These are phyloP conservation scores for Heliconius nattereri DNA, from an alignment of 1,140 invertebrate species.

Conservation along the genomic window DNA sequence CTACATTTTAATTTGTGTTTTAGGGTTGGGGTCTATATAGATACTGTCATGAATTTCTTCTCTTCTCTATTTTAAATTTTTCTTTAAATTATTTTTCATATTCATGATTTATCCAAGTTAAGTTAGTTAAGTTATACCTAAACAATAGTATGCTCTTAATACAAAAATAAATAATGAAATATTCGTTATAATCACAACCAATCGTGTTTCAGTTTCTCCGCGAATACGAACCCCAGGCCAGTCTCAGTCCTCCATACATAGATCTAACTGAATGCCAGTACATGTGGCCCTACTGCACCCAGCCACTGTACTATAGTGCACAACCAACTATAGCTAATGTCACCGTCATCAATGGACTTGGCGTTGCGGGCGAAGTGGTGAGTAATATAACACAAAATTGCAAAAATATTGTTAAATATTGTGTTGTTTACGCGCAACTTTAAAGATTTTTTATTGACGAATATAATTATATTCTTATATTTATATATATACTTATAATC, in stretches of 20 bases:
- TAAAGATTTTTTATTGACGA: not conserved
- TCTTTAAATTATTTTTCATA: too few relatives aligned
- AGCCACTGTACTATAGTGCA: constrained; percentile 93
- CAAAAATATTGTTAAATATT: too few relatives aligned
- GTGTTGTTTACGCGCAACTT: not conserved
- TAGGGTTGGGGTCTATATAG: too few relatives aligned
- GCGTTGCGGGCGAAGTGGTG: constrained; percentile 90
- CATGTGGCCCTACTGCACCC: constrained; percentile 99
- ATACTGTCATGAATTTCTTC: too few relatives aligned
- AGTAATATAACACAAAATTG: constrained; percentile 30
- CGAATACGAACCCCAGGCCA: constrained; percentile 92
- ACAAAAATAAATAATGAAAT: too few relatives aligned
- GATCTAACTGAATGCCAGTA: constrained; percentile 97
- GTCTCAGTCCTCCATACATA: constrained; percentile 89
- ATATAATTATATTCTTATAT: not conserved
- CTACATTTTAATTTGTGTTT: too few relatives aligned
- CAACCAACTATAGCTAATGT: constrained; percentile 96
- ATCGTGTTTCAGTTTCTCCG: constrained; percentile 83
- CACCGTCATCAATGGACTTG: constrained; percentile 93
- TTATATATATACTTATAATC: too few relatives aligned
- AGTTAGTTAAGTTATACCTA: too few relatives aligned
- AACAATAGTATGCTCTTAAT: too few relatives aligned
- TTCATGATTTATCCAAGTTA: too few relatives aligned
- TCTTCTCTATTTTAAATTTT: too few relatives aligned
- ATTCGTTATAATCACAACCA: not conserved